These are phyloP conservation scores for Apodemia mormo DNA, from an alignment of 2,888 invertebrate species.

Conservation along the genomic window DNA sequence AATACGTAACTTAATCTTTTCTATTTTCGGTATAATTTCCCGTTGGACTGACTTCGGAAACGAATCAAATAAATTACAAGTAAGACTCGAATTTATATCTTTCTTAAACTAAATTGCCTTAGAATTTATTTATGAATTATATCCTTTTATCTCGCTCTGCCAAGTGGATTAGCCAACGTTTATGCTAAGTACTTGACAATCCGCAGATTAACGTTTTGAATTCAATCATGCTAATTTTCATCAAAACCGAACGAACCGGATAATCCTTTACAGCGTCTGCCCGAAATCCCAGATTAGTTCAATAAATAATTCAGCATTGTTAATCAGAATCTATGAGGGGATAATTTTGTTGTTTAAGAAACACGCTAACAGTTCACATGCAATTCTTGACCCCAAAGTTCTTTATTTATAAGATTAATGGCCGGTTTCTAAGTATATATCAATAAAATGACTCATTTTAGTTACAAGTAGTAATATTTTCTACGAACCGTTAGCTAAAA, in stretches of 20 bases:
- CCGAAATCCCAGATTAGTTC: constrained; percentile 18
- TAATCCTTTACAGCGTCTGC: constrained; percentile 16
- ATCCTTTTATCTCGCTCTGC: constrained; percentile 25
- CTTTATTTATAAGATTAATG: no score
- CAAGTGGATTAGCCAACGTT: constrained; percentile 29
- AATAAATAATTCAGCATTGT: constrained; percentile 23
- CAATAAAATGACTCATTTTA: no score
- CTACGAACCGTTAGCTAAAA: no score
- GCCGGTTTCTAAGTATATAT: no score
- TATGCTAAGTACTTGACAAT: constrained; percentile 36
- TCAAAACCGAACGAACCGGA: constrained; percentile 23
- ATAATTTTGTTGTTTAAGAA: neutral
- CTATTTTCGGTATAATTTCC: no score
- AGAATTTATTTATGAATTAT: constrained; percentile 6
- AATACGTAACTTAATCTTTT: no score
- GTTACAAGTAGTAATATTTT: no score
- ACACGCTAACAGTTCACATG: no score
- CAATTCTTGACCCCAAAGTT: no score
- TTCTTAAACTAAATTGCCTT: neutral
- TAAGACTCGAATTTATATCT: constrained; percentile 12
- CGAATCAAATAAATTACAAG: neutral
- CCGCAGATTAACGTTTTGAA: constrained; percentile 32
- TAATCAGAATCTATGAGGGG: constrained; percentile 15
- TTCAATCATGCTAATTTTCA: constrained; percentile 34
- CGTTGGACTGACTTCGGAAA: no score